phyloP scores from a whole-genome alignment of 2,888 invertebrate species.

The Meta bourneti region DNA sequence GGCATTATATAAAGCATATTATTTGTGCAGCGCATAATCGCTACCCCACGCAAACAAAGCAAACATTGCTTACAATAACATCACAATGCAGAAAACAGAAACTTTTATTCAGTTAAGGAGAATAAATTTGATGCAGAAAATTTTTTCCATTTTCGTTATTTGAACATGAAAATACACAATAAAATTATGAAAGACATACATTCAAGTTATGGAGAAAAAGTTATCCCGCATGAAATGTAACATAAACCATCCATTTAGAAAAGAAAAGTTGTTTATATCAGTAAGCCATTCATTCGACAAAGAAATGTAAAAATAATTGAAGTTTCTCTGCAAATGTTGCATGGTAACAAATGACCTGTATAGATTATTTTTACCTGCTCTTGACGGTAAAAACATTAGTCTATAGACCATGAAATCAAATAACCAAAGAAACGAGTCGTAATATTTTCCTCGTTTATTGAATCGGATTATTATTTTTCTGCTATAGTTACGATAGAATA shows the following conservation, averaged over 20 bases:
- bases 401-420: neutral
- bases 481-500: too few relatives aligned
- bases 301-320: neutral
- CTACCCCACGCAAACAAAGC: too few relatives aligned
- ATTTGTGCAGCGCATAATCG: too few relatives aligned
- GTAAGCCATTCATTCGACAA: neutral
- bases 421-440: neutral
- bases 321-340: neutral
- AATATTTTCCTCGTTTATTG: neutral
- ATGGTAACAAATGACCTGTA: neutral
- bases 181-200: too few relatives aligned
- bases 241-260: neutral
- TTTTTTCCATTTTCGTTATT: too few relatives aligned
- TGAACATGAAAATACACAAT: too few relatives aligned
- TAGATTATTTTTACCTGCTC: neutral
- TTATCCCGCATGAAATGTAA: neutral
- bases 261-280: neutral
- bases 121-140: too few relatives aligned
- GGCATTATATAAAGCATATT: too few relatives aligned
- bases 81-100: too few relatives aligned
- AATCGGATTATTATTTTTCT: too few relatives aligned
- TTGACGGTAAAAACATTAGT: neutral
- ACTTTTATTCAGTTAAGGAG: too few relatives aligned
- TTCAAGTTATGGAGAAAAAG: neutral
- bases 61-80: too few relatives aligned